These are phyloP conservation scores for Eupithecia insigniata DNA, from an alignment of 2,888 invertebrate species.

Conservation along the genomic window DNA sequence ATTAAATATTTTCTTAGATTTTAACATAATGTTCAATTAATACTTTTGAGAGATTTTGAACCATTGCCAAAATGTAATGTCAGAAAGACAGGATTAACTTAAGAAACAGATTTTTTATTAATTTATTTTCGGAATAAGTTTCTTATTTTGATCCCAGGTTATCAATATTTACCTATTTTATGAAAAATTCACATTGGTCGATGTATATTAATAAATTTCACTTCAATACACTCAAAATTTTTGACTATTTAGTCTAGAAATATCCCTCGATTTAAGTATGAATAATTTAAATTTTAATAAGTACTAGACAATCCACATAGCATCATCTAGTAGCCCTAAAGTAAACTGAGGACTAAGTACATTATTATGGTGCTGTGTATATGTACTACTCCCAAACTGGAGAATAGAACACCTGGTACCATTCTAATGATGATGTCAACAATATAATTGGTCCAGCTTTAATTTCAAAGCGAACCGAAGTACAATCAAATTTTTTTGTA, in stretches of 20 bases:
- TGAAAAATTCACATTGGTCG: not conserved
- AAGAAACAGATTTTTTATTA: no score
- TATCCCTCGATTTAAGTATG: no score
- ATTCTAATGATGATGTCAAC: slow-evolving; percentile 18
- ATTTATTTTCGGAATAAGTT: not conserved
- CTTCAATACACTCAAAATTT: not conserved
- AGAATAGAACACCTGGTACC: slow-evolving; percentile 7
- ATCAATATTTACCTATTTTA: not conserved
- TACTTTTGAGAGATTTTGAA: not conserved
- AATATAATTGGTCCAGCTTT: slow-evolving; percentile 20
- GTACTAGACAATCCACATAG: not conserved
- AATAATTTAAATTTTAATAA: no score
- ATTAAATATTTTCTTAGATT: not conserved
- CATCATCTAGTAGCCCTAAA: not conserved
- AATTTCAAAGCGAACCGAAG: slow-evolving; percentile 29
- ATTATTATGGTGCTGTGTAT: not conserved
- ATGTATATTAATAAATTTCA: not conserved
- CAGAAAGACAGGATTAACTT: no score
- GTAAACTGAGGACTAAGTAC: not conserved
- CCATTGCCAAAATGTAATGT: not conserved
- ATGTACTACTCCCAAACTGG: not conserved
- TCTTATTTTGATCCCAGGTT: not conserved
- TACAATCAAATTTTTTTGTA: slow-evolving; percentile 28
- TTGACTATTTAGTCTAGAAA: not conserved
- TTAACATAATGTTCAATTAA: not conserved